Evolutionary conservation across 1,140 invertebrate genomes (phyloP).

Genomic region (Papilio machaon): DNA sequence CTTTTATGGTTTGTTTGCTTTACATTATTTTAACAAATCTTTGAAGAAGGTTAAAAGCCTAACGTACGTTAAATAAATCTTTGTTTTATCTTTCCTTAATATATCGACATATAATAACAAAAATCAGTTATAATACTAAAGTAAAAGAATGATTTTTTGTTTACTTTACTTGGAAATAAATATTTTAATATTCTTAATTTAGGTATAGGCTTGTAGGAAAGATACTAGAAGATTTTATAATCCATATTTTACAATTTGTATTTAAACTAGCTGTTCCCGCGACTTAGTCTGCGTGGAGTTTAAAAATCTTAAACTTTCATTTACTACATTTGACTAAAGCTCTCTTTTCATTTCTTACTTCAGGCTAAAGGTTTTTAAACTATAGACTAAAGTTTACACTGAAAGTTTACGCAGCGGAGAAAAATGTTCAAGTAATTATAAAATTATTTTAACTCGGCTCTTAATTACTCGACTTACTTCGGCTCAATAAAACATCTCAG

Average conservation of each 20-base stretch:
- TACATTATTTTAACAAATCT: neutral
- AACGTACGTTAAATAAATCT: conserved; percentile 13
- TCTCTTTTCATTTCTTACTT: too few relatives aligned
- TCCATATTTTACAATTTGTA: neutral
- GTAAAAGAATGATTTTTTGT: too few relatives aligned
- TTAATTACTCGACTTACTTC: too few relatives aligned
- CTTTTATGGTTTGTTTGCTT: conserved; percentile 5
- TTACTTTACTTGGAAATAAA: too few relatives aligned
- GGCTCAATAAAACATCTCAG: neutral
- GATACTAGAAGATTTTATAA: neutral
- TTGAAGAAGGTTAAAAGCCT: neutral
- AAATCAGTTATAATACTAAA: neutral
- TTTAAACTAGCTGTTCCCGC: neutral
- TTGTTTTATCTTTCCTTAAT: neutral
- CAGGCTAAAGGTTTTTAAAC: too few relatives aligned
- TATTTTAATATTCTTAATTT: too few relatives aligned
- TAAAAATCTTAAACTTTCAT: neutral
- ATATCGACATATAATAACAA: neutral
- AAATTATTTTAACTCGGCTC: too few relatives aligned
- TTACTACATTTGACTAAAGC: too few relatives aligned
- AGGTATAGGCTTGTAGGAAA: neutral
- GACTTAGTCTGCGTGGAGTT: neutral
- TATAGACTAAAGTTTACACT: too few relatives aligned
- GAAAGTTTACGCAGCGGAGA: too few relatives aligned
- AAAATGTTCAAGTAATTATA: too few relatives aligned